Evolutionary conservation across 2,797 vertebrate genomes (phyloP), one percentile per base, ranked within the genome.

Genomic region (Emydoidea blandingii): DNA sequence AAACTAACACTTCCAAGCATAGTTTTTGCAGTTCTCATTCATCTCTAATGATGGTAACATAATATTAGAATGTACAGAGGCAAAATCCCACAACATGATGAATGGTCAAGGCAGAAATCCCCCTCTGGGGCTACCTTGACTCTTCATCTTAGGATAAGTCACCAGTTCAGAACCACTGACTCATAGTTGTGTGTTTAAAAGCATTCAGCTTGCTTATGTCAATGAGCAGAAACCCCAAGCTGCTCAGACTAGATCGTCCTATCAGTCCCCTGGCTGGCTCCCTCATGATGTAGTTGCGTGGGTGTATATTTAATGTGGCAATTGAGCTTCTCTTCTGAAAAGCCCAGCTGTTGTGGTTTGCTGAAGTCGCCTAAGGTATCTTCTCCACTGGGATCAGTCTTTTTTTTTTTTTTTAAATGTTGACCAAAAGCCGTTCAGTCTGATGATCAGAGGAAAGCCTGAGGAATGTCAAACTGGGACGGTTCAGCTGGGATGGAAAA

Each of bases 1-100:
- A 68, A 68, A 68, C 8, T 5, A 44, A 3, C 0, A 0, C 18
- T 7, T 19, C 83, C 3, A 0, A n/a, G 8, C 8, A 15, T 47
- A 1, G 23, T 21, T 62, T 41, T 68, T 37, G 68, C 12, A 0
- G 0, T 29, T 29, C 31, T 79, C 16, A 53, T 85, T 16, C 79
- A 9, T 0, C 27, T 59, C 12, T 5, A 27, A 14, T 44, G 74
- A 3, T 16, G 6, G 2, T 19, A 62, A 78, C 19, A 15, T 25
- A 12, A 15, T n/a, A 54, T 23, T 19, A 12, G 79, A 80, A 68
- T 2, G 76, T 14, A 19, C 2, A 68, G 29, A 57, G n/a, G 34
- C 41, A 52, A 56, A 37, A 78, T 16, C 23, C 56, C 14, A 14
- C 65, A 41, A 29, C 27, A 49, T 27, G 74, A 16, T 49, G 27